phyloP scores from a whole-genome alignment of 2,797 vertebrate species.

The Babyrousa celebensis region DNA sequence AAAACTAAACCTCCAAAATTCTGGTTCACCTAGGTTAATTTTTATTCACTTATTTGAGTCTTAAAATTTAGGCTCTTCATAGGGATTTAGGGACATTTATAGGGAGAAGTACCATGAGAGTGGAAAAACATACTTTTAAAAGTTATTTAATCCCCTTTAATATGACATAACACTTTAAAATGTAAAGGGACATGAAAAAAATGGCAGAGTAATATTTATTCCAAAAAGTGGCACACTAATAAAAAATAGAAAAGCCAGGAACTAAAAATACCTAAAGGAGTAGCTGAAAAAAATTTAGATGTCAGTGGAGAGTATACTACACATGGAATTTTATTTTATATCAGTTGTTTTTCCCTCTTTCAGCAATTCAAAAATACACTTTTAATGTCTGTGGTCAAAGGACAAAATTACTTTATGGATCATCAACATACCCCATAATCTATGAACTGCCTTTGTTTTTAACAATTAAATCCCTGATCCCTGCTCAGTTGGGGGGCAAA shows the following conservation, averaged over 20 bases:
- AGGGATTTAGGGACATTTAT: neutral
- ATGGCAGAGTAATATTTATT: neutral
- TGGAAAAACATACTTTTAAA: constrained; percentile 16
- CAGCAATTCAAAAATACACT: neutral
- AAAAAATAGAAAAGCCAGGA: neutral
- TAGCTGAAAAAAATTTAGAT: neutral
- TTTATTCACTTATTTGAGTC: neutral
- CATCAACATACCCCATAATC: neutral
- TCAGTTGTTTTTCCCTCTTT: constrained; percentile 22
- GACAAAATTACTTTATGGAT: constrained; percentile 18
- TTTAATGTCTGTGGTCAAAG: neutral
- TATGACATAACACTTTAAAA: constrained; percentile 7
- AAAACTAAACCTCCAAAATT: neutral
- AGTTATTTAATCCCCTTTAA: constrained; percentile 48
- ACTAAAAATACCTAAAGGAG: neutral
- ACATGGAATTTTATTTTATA: neutral
- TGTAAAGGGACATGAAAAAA: constrained; percentile 5
- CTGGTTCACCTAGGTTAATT: neutral
- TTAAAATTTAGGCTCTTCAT: neutral
- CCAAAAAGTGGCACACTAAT: neutral
- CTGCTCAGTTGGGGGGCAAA: neutral
- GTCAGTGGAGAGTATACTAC: neutral
- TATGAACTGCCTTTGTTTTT: neutral
- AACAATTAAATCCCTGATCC: neutral
- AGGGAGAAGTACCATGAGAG: neutral